Percentiles rank a stretch among this genome's conserved stretches.
These are phyloP conservation scores for Furcula furcula DNA, from an alignment of 2,888 invertebrate genomes.

Conservation along the genomic window DNA sequence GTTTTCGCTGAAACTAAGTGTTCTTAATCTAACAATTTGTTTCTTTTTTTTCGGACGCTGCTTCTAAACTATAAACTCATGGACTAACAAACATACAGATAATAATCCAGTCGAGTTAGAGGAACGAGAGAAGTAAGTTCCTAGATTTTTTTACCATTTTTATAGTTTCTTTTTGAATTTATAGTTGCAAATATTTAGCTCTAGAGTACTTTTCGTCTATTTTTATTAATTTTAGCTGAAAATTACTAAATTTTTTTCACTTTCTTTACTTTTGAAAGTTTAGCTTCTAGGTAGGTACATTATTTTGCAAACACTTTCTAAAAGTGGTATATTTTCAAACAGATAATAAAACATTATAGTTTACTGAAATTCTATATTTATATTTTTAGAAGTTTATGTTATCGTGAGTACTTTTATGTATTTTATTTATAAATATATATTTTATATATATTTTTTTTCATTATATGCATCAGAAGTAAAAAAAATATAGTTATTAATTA, in stretches of 20 bases:
- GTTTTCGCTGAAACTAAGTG: not conserved
- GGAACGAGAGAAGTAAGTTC: slow-evolving; percentile 93
- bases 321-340: not conserved
- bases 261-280: slow-evolving; percentile 30
- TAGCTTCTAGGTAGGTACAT: slow-evolving; percentile 3
- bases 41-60: slow-evolving; percentile 55
- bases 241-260: slow-evolving; percentile 1
- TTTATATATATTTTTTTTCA: too few species aligned
- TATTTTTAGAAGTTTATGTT: not conserved
- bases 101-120: slow-evolving; percentile 91
- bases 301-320: not conserved
- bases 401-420: not conserved
- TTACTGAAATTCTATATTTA: not conserved
- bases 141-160: slow-evolving; percentile 16
- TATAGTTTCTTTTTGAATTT: slow-evolving; percentile 17
- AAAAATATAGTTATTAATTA: not conserved
- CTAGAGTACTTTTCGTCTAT: not conserved
- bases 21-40: slow-evolving; percentile 1
- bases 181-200: not conserved
- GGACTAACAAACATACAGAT: slow-evolving; percentile 80
- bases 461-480: not conserved
- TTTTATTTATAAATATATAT: not conserved
- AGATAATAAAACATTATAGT: not conserved
- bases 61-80: slow-evolving; percentile 75
- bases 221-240: not conserved